Conservation (phyloP, 2,113 vertebrate genomes). For the Oncorhynchus mykiss region DNA sequence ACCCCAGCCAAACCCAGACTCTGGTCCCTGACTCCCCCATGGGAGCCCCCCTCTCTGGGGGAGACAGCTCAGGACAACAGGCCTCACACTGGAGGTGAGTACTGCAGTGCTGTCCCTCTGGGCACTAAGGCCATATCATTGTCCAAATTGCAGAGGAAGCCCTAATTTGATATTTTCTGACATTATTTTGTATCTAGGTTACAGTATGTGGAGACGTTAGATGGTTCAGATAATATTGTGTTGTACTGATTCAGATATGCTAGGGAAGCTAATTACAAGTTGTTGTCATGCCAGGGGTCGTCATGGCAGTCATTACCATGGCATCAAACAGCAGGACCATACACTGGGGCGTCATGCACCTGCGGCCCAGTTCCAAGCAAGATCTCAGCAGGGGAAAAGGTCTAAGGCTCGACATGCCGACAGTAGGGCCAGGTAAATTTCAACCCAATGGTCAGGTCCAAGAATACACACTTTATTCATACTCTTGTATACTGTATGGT, state of each 20-base stretch:
- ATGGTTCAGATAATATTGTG: not conserved
- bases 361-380: constrained; percentile 76
- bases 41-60: constrained; percentile 77
- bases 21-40: constrained; percentile 80
- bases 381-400: constrained; percentile 87
- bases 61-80: constrained; percentile 78
- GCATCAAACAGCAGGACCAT: constrained; percentile 84
- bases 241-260: not conserved
- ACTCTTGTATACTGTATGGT: not conserved
- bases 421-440: constrained; percentile 73
- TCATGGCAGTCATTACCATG: constrained; percentile 87
- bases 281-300: constrained; percentile 63
- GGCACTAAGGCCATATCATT: too few relatives aligned
- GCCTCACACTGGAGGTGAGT: constrained; percentile 88
- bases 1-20: constrained; percentile 83
- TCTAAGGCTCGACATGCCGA: constrained; percentile 80
- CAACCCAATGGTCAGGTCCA: not conserved
- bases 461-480: not conserved
- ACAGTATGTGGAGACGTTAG: too few relatives aligned
- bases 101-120: not conserved
- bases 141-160: too few relatives aligned
- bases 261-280: not conserved
- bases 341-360: constrained; percentile 81
- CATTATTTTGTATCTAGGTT: too few relatives aligned
- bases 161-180: too few relatives aligned